Evolutionary conservation across 2,113 vertebrate species (phyloP).

Genomic region (Centropus bengalensis): DNA sequence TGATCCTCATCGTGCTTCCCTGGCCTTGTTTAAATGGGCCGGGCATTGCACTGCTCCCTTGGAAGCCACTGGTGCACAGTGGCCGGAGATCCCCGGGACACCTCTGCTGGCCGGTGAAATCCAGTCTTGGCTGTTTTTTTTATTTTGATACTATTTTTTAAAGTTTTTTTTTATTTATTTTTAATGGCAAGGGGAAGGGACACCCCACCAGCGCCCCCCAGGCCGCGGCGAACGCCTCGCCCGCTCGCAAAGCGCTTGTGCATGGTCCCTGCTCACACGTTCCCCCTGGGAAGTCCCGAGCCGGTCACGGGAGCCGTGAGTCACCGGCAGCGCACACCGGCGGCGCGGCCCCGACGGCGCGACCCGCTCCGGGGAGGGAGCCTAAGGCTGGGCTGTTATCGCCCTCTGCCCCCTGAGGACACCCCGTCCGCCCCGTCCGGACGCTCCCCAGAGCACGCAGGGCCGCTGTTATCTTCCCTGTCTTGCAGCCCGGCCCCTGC

Average conservation of each 20-base stretch:
- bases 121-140: not conserved
- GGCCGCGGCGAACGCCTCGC: too few relatives aligned
- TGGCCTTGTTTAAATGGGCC: not conserved
- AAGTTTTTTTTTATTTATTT: too few relatives aligned
- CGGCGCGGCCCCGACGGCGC: not conserved
- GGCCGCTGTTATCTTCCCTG: not conserved
- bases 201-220: too few relatives aligned
- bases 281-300: not conserved
- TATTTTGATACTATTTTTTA: not conserved
- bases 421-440: accelerated
- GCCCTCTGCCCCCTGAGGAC: not conserved
- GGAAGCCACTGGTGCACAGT: not conserved
- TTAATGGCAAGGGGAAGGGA: not conserved
- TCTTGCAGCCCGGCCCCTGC: not conserved
- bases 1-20: not conserved
- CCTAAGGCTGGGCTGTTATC: not conserved
- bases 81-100: not conserved
- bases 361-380: not conserved
- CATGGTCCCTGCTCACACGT: not conserved
- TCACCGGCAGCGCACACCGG: not conserved
- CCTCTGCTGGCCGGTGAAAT: not conserved
- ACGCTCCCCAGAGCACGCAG: not conserved
- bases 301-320: not conserved
- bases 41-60: not conserved
- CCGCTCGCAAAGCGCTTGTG: not conserved